Conservation (phyloP, 2,113 vertebrate species). For the Rhinoptilus africanus region DNA sequence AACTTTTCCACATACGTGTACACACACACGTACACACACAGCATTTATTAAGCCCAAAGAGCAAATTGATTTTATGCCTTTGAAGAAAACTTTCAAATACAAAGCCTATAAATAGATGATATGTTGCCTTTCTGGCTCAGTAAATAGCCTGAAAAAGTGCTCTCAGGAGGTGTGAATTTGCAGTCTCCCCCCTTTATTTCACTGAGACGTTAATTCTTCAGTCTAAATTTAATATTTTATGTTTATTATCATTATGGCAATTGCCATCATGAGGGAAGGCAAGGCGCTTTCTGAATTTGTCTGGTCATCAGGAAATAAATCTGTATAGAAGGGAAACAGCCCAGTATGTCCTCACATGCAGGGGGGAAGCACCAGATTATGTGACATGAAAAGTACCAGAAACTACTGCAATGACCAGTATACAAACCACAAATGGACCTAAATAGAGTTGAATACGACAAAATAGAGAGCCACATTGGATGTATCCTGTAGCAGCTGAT, state of each 20-base stretch:
- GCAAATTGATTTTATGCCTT: background rate
- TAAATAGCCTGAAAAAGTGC: background rate
- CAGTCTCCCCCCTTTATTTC: background rate
- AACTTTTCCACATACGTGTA: background rate
- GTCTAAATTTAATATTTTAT: background rate
- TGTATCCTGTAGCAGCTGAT: background rate
- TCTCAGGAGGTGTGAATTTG: background rate
- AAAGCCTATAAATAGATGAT: background rate
- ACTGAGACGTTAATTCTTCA: background rate
- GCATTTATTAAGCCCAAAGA: background rate
- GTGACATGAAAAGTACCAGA: background rate
- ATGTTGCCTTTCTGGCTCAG: background rate
- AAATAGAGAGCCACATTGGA: background rate
- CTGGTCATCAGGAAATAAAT: background rate
- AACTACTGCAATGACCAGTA: background rate
- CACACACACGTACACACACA: accelerated
- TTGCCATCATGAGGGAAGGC: background rate
- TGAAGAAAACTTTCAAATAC: constrained; percentile 10
- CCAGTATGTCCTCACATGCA: accelerated
- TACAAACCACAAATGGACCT: background rate
- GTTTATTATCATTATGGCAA: background rate
- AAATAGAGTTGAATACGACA: background rate
- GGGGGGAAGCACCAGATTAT: background rate
- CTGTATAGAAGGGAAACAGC: background rate
- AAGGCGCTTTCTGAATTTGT: background rate